Evolutionary conservation across 2,797 vertebrate species (phyloP), one percentile per base, ranked within the genome.

Genomic region (Acanthornis magna): DNA sequence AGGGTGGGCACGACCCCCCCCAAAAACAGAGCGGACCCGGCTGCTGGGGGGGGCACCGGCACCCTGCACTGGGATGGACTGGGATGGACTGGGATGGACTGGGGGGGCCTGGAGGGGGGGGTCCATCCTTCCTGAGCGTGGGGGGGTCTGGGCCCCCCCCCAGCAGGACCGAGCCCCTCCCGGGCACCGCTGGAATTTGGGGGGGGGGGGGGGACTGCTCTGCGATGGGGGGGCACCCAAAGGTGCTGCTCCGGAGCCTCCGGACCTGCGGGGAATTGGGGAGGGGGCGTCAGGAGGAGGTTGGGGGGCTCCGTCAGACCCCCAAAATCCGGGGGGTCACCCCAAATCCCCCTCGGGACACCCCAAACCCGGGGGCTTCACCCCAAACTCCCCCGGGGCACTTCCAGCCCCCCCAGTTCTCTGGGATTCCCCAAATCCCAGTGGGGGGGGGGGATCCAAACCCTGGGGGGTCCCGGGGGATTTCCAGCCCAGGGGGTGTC

Each of bases 91-190:
- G 63, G 63, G 63, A 4, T 13, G 62, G 32, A 10, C 73, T 71
- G 72, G 72, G 25, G 79, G 62, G 47, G 47, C 38, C 60, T 48
- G 89, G 61, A 32, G 38, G 60, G 80, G 87, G 66, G 68, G 70
- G 62, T 57, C 82, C 89, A 51, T 86, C 82, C 89, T 91, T 86
- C 89, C 89, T 81, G 89, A 91, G 82, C 70, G 3, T 62, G 62
- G 62, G 82, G 81, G 89, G 82, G 74, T 67, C 81, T 75, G 65
- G 58, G 42, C 26, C 68, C 60, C 67, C 76, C 85, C 53, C 85
- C 75, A 38, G 58, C 84, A 78, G 84, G 74, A 78, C 74, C 22
- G 50, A 79, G 66, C 66, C 45, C 85, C 74, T 75, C 5, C 32
- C 38, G 38, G 62, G 72, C 63, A 60, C 62, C 42, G 42, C 42